phyloP scores from a whole-genome alignment of 2,888 invertebrate genomes.

The Plebejus argus region DNA sequence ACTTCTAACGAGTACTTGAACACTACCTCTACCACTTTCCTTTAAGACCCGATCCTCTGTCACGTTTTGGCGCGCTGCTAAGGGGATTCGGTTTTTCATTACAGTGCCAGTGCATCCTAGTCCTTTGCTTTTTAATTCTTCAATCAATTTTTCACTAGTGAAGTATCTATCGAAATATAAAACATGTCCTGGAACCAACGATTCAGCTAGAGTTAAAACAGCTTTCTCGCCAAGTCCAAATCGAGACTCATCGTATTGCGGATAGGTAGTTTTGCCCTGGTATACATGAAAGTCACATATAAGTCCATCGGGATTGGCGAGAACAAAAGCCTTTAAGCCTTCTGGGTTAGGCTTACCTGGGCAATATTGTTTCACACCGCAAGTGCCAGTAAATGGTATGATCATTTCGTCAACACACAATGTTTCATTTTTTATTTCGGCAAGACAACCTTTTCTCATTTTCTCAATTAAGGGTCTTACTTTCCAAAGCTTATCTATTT shows the following conservation, averaged over 20 bases:
- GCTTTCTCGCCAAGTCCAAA: conserved; percentile 31
- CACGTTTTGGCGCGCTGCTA: background rate
- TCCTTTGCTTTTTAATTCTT: conserved; percentile 4
- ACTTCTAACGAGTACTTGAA: conserved; percentile 31
- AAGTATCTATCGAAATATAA: conserved; percentile 28
- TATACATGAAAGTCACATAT: conserved; percentile 39
- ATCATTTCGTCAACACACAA: conserved; percentile 41
- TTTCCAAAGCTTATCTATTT: conserved; percentile 41
- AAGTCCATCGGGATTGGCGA: conserved; percentile 25
- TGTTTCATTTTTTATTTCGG: conserved; percentile 31
- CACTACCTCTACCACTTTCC: conserved; percentile 32
- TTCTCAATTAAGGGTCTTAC: conserved; percentile 36
- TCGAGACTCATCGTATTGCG: background rate
- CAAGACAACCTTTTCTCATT: conserved; percentile 36
- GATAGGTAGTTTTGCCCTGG: conserved; percentile 33
- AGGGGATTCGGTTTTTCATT: conserved; percentile 26
- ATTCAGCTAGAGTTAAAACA: conserved; percentile 5
- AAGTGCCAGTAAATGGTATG: conserved; percentile 37
- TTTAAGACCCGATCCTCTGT: conserved; percentile 25
- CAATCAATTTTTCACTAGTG: conserved; percentile 31
- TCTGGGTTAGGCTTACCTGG: conserved; percentile 36
- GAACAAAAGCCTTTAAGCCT: background rate
- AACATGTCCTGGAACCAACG: conserved; percentile 35
- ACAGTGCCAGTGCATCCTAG: conserved; percentile 34
- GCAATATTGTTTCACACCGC: conserved; percentile 37